Percentiles rank a stretch among this genome's conserved stretches.
Evolutionary conservation across 2,888 invertebrate genomes (phyloP).

Genomic region (Alloplasta piceator): DNA sequence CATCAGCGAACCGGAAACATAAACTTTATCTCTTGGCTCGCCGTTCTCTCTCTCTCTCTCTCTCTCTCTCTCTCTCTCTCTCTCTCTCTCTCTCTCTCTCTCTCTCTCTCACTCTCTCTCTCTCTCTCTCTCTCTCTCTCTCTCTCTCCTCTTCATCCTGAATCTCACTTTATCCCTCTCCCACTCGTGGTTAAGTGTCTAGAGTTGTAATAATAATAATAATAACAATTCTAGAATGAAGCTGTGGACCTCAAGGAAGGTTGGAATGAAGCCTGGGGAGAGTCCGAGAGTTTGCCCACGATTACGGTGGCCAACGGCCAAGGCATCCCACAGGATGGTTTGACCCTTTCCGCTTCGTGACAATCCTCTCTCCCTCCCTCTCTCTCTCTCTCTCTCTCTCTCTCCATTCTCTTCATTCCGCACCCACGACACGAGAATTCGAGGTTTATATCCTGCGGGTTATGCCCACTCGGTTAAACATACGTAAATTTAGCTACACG

Average conservation of each 20-base stretch:
- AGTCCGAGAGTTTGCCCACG: slow-evolving; percentile 47
- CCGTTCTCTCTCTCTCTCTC: neutral
- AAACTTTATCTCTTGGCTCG: slow-evolving; percentile 53
- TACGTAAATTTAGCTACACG: slow-evolving; percentile 11
- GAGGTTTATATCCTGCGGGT: slow-evolving; percentile 25
- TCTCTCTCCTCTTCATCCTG: neutral
- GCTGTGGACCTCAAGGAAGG: slow-evolving; percentile 6
- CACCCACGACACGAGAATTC: slow-evolving; percentile 16
- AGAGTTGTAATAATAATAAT: slow-evolving; percentile 56
- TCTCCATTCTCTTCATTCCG: slow-evolving; percentile 2
- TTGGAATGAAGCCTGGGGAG: slow-evolving; percentile 39
- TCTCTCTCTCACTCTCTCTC: neutral
- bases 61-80: too few relatives aligned
- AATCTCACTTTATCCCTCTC: neutral
- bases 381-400: slow-evolving; percentile 7
- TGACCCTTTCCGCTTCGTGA: slow-evolving; percentile 52
- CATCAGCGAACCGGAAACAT: slow-evolving; percentile 48
- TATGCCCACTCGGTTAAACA: slow-evolving; percentile 34
- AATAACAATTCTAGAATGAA: slow-evolving; percentile 35
- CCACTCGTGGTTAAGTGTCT: slow-evolving; percentile 21
- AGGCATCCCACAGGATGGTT: slow-evolving; percentile 51
- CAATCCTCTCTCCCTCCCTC: slow-evolving; percentile 28
- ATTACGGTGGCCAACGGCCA: slow-evolving; percentile 46
- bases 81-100: slow-evolving; percentile 3
- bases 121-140: neutral